Conservation (phyloP, 2,888 invertebrate genomes). For the Habrosyne pyritoides region DNA sequence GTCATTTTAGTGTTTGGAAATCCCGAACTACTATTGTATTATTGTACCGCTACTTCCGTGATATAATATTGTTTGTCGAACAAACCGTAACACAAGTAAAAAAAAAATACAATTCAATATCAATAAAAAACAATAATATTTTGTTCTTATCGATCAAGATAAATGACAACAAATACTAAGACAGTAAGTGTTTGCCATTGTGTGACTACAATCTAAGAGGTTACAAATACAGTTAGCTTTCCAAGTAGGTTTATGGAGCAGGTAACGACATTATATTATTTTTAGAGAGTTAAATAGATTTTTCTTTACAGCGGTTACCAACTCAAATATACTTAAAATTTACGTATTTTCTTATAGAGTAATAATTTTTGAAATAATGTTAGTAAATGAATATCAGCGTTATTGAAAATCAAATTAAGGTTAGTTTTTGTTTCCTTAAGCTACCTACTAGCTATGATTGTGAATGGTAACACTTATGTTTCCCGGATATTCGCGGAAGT, state of each 20-base stretch:
- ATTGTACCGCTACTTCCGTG: constrained; percentile 18
- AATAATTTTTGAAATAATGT: no score
- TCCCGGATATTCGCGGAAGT: constrained; percentile 39
- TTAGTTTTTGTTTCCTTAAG: neutral
- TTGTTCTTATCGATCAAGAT: constrained; percentile 41
- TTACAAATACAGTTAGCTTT: neutral
- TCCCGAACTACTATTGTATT: constrained; percentile 18
- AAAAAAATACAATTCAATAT: constrained; percentile 15
- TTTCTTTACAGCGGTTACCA: no score
- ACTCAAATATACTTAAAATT: no score
- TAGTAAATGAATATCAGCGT: no score
- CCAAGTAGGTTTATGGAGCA: neutral
- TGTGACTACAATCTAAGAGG: neutral
- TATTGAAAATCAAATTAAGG: neutral
- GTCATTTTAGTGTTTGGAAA: constrained; percentile 27
- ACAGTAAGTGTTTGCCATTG: constrained; percentile 4
- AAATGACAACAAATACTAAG: constrained; percentile 15
- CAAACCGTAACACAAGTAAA: constrained; percentile 12
- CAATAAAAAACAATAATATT: constrained; percentile 33
- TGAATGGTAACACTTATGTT: neutral
- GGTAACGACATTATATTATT: neutral
- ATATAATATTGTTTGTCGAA: constrained; percentile 21
- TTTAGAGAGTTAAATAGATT: neutral
- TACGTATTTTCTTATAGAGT: no score
- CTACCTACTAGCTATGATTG: neutral